These are phyloP conservation scores for Chrysemys picta DNA, from an alignment of 2,113 vertebrate species.

Conservation along the genomic window DNA sequence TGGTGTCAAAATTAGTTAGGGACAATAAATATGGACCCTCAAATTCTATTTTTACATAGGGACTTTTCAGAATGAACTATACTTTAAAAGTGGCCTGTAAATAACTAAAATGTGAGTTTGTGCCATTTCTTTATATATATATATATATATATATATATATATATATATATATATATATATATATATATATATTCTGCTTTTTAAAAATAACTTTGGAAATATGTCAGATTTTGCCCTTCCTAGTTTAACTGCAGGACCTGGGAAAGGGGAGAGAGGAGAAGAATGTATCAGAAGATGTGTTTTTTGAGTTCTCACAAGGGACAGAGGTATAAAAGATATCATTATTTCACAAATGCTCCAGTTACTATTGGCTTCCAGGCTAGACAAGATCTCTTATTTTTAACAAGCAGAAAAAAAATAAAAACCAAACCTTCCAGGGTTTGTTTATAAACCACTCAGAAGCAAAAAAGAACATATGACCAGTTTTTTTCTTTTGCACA, in stretches of 20 bases:
- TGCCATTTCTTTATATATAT: background rate
- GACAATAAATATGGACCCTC: background rate
- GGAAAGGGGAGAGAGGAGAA: background rate
- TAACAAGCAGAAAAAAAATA: background rate
- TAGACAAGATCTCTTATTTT: background rate
- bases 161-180: background rate
- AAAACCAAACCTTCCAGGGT: background rate
- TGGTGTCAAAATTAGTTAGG: background rate
- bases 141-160: background rate
- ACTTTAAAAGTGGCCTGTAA: background rate
- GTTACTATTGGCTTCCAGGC: background rate
- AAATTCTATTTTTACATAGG: background rate
- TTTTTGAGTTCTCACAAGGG: background rate
- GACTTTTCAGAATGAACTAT: background rate
- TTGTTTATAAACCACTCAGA: background rate
- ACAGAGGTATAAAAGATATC: background rate
- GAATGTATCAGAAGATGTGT: background rate
- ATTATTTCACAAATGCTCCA: background rate
- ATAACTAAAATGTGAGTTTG: background rate
- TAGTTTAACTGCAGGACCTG: background rate
- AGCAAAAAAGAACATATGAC: accelerated
- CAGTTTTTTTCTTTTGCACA: background rate
- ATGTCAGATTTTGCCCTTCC: background rate
- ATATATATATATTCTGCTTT: background rate
- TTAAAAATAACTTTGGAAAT: background rate